Conservation (phyloP, 2,888 invertebrate genomes). For the Toxonevra muliebris region DNA sequence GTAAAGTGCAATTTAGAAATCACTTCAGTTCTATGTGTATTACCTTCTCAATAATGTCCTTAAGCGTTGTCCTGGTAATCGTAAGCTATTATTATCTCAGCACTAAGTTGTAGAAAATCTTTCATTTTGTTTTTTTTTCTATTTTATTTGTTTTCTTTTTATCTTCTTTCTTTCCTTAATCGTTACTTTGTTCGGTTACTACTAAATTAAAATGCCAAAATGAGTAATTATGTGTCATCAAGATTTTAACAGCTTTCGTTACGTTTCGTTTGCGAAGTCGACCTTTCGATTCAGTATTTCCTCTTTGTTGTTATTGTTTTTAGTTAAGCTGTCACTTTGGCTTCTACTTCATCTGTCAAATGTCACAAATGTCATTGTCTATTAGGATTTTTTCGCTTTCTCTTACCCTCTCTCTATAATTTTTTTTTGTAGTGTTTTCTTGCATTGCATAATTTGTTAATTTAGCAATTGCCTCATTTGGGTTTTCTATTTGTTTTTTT, state of each 20-base stretch:
- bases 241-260: constrained; percentile 22
- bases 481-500: too few relatives aligned
- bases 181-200: too few relatives aligned
- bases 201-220: constrained; percentile 15
- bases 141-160: too few relatives aligned
- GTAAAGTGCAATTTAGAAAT: neutral
- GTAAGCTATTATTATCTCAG: constrained; percentile 18
- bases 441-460: too few relatives aligned
- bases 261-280: neutral
- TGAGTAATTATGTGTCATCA: constrained; percentile 25
- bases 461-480: too few relatives aligned
- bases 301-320: constrained; percentile 21
- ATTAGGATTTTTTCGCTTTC: too few relatives aligned
- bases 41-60: too few relatives aligned
- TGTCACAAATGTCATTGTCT: constrained; percentile 41
- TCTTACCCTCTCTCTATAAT: too few relatives aligned
- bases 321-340: constrained; percentile 43
- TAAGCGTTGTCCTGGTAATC: constrained; percentile 18
- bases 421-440: too few relatives aligned
- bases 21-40: neutral
- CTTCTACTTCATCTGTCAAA: constrained; percentile 55
- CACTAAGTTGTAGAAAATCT: too few relatives aligned
- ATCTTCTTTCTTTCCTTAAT: too few relatives aligned
- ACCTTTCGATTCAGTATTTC: neutral
- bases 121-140: too few relatives aligned